Conservation (phyloP, 2,113 vertebrate genomes). For the Lepus europaeus region DNA sequence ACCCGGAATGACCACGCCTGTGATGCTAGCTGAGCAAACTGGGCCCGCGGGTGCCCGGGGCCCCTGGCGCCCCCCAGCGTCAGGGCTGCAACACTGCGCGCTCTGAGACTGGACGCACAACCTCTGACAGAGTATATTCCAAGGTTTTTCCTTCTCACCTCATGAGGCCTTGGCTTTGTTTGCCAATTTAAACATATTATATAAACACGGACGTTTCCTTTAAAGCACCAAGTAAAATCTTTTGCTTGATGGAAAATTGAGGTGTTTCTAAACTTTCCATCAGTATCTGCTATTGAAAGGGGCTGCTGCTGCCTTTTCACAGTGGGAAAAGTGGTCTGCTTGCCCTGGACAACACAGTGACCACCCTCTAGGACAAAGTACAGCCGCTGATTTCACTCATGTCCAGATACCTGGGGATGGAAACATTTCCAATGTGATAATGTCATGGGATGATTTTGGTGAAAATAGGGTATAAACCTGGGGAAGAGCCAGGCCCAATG, state of each 20-base stretch:
- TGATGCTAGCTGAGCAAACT: conserved; percentile 65
- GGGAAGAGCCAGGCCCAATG: not conserved
- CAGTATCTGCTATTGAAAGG: conserved; percentile 48
- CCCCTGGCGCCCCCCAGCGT: conserved; percentile 54
- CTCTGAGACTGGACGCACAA: conserved; percentile 44
- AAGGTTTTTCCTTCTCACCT: conserved; percentile 62
- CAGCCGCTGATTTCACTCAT: not conserved
- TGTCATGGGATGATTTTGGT: not conserved
- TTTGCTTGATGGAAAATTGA: conserved; percentile 66
- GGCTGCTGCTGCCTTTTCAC: not conserved
- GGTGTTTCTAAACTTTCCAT: conserved; percentile 67
- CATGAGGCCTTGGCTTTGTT: conserved; percentile 48
- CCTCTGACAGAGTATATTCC: conserved; percentile 59
- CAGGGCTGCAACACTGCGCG: not conserved
- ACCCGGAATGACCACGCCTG: conserved; percentile 54
- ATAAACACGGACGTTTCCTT: conserved; percentile 74
- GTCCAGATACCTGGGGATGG: not conserved
- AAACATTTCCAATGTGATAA: not conserved
- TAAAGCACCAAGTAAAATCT: conserved; percentile 65
- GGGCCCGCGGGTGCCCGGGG: not conserved
- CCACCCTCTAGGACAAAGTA: not conserved
- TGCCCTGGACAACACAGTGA: not conserved
- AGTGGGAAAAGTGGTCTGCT: not conserved
- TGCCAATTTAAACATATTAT: conserved; percentile 74
- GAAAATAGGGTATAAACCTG: not conserved